Conservation (phyloP, 2,888 invertebrate genomes). For the Orthosia gracilis region DNA sequence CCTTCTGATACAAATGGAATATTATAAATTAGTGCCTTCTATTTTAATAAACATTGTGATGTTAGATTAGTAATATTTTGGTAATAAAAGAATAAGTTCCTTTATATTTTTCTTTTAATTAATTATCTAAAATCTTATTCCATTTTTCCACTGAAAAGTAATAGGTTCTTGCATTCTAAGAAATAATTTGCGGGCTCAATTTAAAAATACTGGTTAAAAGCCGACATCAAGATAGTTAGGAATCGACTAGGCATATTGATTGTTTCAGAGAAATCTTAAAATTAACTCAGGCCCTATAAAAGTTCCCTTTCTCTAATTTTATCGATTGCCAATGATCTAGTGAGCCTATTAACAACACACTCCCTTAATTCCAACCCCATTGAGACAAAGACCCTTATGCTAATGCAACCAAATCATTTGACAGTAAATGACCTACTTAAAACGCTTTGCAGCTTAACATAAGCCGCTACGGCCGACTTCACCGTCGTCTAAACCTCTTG, state of each 20-base stretch:
- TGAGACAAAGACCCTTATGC: conserved; percentile 81
- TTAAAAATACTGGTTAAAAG: too few species aligned
- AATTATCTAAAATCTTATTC: neutral
- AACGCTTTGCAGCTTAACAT: conserved; percentile 66
- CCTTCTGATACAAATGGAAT: conserved; percentile 77
- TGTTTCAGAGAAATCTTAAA: neutral
- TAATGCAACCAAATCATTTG: conserved; percentile 82
- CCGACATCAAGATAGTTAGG: too few species aligned
- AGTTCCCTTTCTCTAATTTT: conserved; percentile 36
- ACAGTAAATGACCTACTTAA: conserved; percentile 84
- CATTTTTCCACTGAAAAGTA: neutral
- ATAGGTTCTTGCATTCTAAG: too few species aligned
- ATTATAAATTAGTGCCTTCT: conserved; percentile 81
- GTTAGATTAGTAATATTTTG: conserved; percentile 73
- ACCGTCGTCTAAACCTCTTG: conserved; percentile 56
- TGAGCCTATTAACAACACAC: conserved; percentile 75
- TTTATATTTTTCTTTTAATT: conserved; percentile 22
- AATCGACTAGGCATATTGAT: too few species aligned
- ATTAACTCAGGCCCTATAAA: neutral
- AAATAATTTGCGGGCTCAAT: neutral
- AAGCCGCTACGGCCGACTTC: conserved; percentile 68
- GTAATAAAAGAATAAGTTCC: conserved; percentile 61
- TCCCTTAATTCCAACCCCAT: conserved; percentile 72
- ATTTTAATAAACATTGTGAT: conserved; percentile 83
- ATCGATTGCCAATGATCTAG: conserved; percentile 68